phyloP scores from a whole-genome alignment of 2,888 invertebrate genomes.

The Nezara viridula region DNA sequence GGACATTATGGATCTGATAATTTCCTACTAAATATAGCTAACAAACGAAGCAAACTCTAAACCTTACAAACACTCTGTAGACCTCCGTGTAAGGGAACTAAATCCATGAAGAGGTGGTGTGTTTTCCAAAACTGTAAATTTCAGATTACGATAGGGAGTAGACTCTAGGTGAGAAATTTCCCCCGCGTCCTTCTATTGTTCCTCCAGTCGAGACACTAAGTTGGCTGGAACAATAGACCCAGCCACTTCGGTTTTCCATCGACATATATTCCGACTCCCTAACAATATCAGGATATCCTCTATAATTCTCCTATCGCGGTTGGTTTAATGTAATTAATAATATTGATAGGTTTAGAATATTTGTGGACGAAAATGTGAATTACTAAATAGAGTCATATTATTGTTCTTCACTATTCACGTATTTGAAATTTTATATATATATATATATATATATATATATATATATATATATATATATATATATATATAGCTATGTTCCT shows the following conservation, averaged over 20 bases:
- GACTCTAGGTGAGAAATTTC: slow-evolving; percentile 10
- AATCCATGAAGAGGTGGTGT: not conserved
- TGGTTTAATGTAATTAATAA: not conserved
- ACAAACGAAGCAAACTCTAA: not conserved
- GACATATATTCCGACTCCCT: not conserved
- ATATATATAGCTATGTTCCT: too few relatives aligned
- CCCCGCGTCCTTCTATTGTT: not conserved
- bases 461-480: too few relatives aligned
- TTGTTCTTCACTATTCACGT: too few relatives aligned
- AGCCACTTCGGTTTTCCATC: not conserved
- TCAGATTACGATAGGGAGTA: not conserved
- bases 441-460: too few relatives aligned
- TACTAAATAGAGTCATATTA: too few relatives aligned
- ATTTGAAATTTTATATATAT: too few relatives aligned
- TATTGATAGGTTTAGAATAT: not conserved
- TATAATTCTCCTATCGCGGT: not conserved
- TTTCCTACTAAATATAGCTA: not conserved
- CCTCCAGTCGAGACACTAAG: slow-evolving; percentile 4
- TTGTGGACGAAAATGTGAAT: too few relatives aligned
- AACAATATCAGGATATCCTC: not conserved
- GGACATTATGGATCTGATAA: too few relatives aligned
- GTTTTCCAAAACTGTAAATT: slow-evolving; percentile 14
- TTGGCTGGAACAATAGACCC: not conserved
- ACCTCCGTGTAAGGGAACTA: not conserved
- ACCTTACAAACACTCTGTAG: not conserved